These are phyloP conservation scores for Drosophila pseudotakahashii DNA, from an alignment of 2,888 invertebrate genomes.

Conservation along the genomic window DNA sequence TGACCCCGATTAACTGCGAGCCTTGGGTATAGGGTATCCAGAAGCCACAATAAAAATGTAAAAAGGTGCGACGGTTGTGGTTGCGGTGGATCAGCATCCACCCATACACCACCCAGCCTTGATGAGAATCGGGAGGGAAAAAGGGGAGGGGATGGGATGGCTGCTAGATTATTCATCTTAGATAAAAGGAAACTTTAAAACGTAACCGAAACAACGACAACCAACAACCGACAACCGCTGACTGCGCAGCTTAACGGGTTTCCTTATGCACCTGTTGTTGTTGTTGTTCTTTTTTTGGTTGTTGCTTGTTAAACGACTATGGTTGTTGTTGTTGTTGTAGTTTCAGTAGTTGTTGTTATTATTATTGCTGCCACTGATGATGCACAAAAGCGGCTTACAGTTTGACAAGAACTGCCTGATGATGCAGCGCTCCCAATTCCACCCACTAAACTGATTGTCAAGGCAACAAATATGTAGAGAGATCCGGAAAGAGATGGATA, in stretches of 20 bases:
- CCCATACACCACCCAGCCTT: not conserved
- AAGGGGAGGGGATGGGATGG: not conserved
- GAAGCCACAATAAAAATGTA: constrained; percentile 61
- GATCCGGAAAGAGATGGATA: not conserved
- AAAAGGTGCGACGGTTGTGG: constrained; percentile 59
- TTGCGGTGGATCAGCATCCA: constrained; percentile 13
- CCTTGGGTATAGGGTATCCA: constrained; percentile 8
- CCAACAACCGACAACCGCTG: constrained; percentile 43
- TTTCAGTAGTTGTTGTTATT: constrained; percentile 1
- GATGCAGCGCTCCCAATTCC: constrained; percentile 17
- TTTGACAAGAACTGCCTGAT: constrained; percentile 51
- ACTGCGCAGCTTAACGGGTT: constrained; percentile 47
- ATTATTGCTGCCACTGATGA: constrained; percentile 20
- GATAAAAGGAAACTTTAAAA: constrained; percentile 55
- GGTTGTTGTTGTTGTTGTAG: not conserved
- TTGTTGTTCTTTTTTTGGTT: constrained; percentile 3
- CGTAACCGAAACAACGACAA: constrained; percentile 38
- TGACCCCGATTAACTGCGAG: not conserved
- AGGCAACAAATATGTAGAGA: constrained; percentile 43
- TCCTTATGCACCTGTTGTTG: constrained; percentile 35
- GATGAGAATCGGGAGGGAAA: constrained; percentile 6
- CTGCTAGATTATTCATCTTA: constrained; percentile 65
- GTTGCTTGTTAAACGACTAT: constrained; percentile 1
- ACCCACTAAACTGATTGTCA: constrained; percentile 53
- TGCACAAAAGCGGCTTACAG: constrained; percentile 68